Percentiles rank a stretch among this genome's conserved stretches.
phyloP scores from a whole-genome alignment of 2,797 vertebrate genomes.

The Falco biarmicus region DNA sequence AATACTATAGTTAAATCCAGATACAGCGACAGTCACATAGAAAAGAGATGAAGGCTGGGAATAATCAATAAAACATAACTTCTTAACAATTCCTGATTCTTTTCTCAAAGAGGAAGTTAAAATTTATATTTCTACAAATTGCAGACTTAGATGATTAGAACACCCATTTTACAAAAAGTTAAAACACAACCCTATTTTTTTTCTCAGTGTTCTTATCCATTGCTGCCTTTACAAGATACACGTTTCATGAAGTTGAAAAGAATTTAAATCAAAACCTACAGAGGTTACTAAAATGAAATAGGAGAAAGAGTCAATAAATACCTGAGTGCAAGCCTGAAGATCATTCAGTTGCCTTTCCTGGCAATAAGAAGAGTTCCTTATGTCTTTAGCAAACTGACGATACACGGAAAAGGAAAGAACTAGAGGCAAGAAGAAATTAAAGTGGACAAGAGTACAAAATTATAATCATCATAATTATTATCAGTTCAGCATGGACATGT shows the following conservation, averaged over 20 bases:
- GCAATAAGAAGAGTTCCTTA: background rate
- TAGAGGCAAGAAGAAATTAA: background rate
- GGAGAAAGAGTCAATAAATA: background rate
- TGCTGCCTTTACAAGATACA: background rate
- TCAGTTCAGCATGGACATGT: background rate
- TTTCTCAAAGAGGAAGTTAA: constrained; percentile 15
- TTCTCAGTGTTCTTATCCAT: background rate
- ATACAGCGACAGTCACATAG: background rate
- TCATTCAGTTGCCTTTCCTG: background rate
- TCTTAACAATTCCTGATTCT: background rate
- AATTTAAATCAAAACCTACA: background rate
- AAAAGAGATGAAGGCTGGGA: background rate
- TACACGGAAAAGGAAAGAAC: background rate
- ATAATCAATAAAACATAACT: background rate
- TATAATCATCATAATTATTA: background rate
- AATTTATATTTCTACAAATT: background rate
- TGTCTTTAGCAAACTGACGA: background rate
- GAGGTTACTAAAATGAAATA: background rate
- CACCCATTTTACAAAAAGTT: background rate
- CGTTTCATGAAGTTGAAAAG: background rate
- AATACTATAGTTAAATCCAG: background rate
- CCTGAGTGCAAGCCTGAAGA: background rate
- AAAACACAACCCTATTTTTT: background rate
- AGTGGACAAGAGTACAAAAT: background rate
- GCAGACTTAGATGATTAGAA: background rate